phyloP scores from a whole-genome alignment of 92 coral and sea anemone genomes.

The Metridium senile region DNA sequence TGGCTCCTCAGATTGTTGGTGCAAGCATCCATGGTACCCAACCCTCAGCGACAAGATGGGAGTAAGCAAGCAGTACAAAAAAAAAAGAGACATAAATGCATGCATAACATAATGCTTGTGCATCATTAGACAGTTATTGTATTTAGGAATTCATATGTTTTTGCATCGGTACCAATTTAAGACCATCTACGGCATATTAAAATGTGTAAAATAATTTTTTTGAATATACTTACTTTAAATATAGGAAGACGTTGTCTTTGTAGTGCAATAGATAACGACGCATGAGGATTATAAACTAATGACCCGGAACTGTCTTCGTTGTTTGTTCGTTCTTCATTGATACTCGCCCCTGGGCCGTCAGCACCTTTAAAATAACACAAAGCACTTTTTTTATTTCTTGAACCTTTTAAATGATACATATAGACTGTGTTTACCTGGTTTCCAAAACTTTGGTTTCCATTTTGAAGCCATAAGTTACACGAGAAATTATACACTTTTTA shows the following conservation, averaged over 20 bases:
- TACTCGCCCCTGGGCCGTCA: constrained; percentile 78
- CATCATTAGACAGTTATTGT: too few species aligned
- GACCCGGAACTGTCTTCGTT: constrained; percentile 65
- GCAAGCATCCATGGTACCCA: too few species aligned
- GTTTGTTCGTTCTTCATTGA: constrained; percentile 71
- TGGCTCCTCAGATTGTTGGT: too few species aligned
- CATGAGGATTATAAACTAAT: constrained; percentile 76
- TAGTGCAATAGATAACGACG: constrained; percentile 76
- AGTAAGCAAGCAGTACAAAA: too few species aligned
- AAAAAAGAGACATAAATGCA: too few species aligned
- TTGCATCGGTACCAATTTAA: too few species aligned
- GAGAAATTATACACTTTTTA: not conserved
- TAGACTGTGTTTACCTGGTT: constrained; percentile 52
- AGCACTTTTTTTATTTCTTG: too few species aligned
- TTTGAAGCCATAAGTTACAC: constrained; percentile 35
- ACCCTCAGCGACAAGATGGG: too few species aligned
- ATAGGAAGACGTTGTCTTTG: constrained; percentile 97
- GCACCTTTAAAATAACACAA: constrained; percentile 73
- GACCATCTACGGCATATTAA: too few species aligned
- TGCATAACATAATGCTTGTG: too few species aligned
- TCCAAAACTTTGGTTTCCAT: constrained; percentile 87
- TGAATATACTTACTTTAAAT: constrained; percentile 58
- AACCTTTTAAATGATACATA: not conserved
- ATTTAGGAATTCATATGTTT: too few species aligned
- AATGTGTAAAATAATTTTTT: too few species aligned